Evolutionary conservation across 30 jellyfish, hydroid and myxozoan species (phyloP).

Genomic region (Mastigias papua): DNA sequence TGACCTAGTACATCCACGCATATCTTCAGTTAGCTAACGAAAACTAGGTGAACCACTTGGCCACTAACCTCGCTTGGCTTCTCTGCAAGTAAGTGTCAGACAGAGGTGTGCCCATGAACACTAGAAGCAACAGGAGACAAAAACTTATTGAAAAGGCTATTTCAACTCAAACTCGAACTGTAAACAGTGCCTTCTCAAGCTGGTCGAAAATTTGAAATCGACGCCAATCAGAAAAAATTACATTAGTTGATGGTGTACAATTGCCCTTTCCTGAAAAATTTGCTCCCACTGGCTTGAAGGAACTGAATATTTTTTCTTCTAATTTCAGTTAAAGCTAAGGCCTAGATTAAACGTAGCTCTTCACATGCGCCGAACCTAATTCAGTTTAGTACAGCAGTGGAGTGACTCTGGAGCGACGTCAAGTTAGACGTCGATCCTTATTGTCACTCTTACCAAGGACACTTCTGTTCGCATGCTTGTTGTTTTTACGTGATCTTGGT

Average conservation of each 20-base stretch:
- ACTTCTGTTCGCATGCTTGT: neutral
- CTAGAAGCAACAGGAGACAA: conserved; percentile 13
- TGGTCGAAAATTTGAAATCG: conserved; percentile 26
- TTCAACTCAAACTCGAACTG: conserved; percentile 26
- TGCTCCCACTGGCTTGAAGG: conserved; percentile 36
- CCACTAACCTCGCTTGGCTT: too few species aligned
- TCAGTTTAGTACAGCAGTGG: neutral
- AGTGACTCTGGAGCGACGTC: neutral
- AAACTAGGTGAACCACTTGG: too few species aligned
- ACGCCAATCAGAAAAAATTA: too few species aligned
- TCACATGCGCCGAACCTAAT: neutral
- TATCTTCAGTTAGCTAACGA: too few species aligned
- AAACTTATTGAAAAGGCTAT: conserved; percentile 32
- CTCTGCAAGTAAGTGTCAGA: conserved; percentile 24
- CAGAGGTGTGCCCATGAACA: conserved; percentile 49
- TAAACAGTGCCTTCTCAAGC: conserved; percentile 33
- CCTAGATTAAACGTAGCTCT: neutral
- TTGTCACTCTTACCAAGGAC: neutral
- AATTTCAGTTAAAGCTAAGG: neutral
- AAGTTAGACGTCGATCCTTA: neutral
- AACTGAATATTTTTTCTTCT: conserved; percentile 27
- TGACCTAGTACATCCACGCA: too few species aligned
- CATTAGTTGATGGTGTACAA: conserved; percentile 37
- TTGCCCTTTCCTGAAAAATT: conserved; percentile 39
- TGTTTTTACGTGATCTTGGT: neutral